phyloP scores from a whole-genome alignment of 2,888 invertebrate species.

The Arctia plantaginis region DNA sequence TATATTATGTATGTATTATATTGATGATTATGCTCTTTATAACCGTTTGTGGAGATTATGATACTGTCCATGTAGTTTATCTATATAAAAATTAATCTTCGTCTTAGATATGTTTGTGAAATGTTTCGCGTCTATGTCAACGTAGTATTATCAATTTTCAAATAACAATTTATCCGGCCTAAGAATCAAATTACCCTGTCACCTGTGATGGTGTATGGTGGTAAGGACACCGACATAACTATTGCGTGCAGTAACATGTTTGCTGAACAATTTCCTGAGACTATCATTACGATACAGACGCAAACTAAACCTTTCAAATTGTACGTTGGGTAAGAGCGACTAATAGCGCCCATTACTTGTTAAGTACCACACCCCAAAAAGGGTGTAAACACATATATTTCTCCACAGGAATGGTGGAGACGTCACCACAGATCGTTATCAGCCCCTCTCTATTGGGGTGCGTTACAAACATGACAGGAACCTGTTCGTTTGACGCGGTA shows the following conservation, averaged over 20 bases:
- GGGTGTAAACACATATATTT: slow-evolving; percentile 13
- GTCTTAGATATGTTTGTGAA: neutral
- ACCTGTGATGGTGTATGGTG: neutral
- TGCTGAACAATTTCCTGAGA: neutral
- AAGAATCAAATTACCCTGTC: neutral
- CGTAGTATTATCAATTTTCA: neutral
- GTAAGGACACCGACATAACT: neutral
- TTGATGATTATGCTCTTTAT: no score
- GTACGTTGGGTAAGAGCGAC: slow-evolving; percentile 1
- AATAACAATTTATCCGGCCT: neutral
- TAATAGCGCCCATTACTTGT: slow-evolving; percentile 1
- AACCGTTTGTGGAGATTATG: no score
- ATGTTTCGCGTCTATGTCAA: neutral
- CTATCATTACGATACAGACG: neutral
- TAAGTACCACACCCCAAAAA: neutral
- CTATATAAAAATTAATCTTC: no score
- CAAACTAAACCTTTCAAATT: neutral
- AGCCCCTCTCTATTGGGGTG: slow-evolving; percentile 1
- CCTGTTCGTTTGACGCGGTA: slow-evolving; percentile 2
- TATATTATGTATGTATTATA: no score
- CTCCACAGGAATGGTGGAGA: slow-evolving; percentile 16
- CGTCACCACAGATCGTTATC: slow-evolving; percentile 20
- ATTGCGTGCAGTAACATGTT: neutral
- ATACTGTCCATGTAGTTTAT: no score
- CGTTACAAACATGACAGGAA: slow-evolving; percentile 10